Base-by-base conservation (phyloP, 2,797 vertebrate genomes). In the Anolis apletophallus region DNA sequence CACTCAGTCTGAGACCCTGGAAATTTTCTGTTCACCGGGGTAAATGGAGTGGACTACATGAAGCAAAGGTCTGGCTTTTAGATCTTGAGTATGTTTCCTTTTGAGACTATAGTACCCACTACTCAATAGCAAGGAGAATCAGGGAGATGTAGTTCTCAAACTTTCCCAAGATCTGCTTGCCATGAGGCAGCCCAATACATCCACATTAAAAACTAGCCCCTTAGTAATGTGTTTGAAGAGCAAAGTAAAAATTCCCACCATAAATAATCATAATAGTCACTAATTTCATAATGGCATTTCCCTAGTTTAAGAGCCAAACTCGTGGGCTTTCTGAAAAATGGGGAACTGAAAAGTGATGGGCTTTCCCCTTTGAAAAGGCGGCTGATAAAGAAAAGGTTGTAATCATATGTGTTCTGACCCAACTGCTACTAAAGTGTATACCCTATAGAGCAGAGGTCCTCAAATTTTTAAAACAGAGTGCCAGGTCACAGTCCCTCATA, bases 201-300 rank as follows among this genome's bases (percentile, higher is more conserved):
- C 26, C 17, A 77, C 52, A 34, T 19, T 46, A 69, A 77, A 26
- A 78, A 34, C 16, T 26, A 13, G 1, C 11, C 69, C 32, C 29
- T 16, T 68, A 34, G 52, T 21, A 79, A 78, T 69, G 13, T 57
- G 75, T 68, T 77, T 78, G 52, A 71, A 57, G 36, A 13, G 46
- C 71, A 17, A 40, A 32, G 1, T 72, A 85, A 54, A 40, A 82
- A 82, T 82, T 32, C 54, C 76, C 84, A 80, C 46, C 55, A 55
- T 19, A 32, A 40, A 36, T 57, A 40, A 54, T 14, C 36, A 29
- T 8, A 79, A 79, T 64, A 40, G 19, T 36, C 14, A 21, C 46
- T 83, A 32, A 72, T 73, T 52, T 79, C n/a, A 68, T 79, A 8
- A 36, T 8, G 92, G 94, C 93, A 90, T 32, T 95, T 94, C 93